Base-by-base conservation (phyloP, 1,140 invertebrate species). In the Babylonia areolata region DNA sequence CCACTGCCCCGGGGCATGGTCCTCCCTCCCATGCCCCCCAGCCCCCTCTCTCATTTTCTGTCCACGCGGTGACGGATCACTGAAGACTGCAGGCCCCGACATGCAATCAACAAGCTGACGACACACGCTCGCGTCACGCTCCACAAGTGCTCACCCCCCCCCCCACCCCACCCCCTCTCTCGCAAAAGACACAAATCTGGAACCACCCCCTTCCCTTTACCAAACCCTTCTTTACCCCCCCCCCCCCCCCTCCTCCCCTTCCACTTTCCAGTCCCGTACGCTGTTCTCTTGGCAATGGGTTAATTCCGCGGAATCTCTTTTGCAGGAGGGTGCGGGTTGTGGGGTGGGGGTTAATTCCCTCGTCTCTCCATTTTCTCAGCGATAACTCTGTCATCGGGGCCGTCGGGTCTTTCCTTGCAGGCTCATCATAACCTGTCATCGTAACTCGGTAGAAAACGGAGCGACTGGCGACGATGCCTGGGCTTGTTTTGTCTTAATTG, bases 381-480 rank as follows among this genome's bases (percentile, higher is more conserved):
- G 17, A 28, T 33, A 9, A 35, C 71, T 35, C 3, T 31, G 71
- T 73, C n/a, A 11, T 23, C 35, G 28, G 35, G 12, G 12, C 31
- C 35, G 58, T 5, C 58, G 28, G 46, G 1, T 35, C 71, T 15
- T 15, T n/a, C 35, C 71, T 73, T 17, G 20, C 75, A 20, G 75
- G 3, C 75, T 77, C 58, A 64, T 77, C 75, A 77, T 40, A 77
- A 39, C 75, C 75, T 77, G 75, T 77, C 75, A 77, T 77, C 75
- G 75, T 77, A 77, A 77, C 75, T 77, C 37, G 37, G 17, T 39
- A 39, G 35, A 31, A 77, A 31, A 39, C 33, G 75, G 9, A 28
- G 11, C 37, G 75, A 37, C 71, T 37, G 71, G 28, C 58, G 58
- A 64, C 23, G 58, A 64, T n/a, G 58, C 15, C 23, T 12, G 12